These are phyloP conservation scores for Denticeps clupeoides DNA, from an alignment of 2,797 vertebrate genomes.

Conservation along the genomic window DNA sequence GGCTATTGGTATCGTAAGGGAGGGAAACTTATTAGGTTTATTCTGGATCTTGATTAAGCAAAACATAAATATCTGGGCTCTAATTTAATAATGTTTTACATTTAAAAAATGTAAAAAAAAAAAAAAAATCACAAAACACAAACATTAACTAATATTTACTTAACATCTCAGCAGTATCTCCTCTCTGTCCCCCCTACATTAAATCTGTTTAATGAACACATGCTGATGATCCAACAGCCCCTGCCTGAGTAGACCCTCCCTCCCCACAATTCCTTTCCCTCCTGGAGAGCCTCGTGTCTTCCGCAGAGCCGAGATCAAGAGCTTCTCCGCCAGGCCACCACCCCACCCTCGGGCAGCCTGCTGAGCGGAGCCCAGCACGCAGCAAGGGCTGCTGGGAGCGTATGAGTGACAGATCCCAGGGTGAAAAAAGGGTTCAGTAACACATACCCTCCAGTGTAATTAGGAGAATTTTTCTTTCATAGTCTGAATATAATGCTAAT, in stretches of 20 bases:
- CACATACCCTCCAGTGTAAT: conserved; percentile 10
- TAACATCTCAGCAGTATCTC: too few relatives aligned
- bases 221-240: conserved; percentile 4
- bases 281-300: conserved; percentile 16
- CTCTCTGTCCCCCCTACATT: too few relatives aligned
- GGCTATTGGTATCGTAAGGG: too few relatives aligned
- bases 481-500: too few relatives aligned
- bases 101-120: conserved; percentile 3
- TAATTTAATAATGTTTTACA: too few relatives aligned
- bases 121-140: too few relatives aligned
- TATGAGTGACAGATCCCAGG: conserved; percentile 10
- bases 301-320: conserved; percentile 25
- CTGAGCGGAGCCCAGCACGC: conserved; percentile 16
- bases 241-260: conserved; percentile 17
- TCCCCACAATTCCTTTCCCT: conserved; percentile 13
- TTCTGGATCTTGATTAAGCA: too few relatives aligned
- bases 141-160: too few relatives aligned
- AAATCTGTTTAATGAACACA: conserved; percentile 22
- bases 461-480: conserved; percentile 10
- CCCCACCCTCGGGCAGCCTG: conserved; percentile 6
- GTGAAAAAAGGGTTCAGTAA: conserved; percentile 12
- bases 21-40: too few relatives aligned
- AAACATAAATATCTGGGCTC: too few relatives aligned
- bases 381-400: conserved; percentile 12
- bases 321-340: conserved; percentile 27